These are phyloP conservation scores for Anisognathus igniventris DNA, from an alignment of 2,797 vertebrate species.

Conservation along the genomic window DNA sequence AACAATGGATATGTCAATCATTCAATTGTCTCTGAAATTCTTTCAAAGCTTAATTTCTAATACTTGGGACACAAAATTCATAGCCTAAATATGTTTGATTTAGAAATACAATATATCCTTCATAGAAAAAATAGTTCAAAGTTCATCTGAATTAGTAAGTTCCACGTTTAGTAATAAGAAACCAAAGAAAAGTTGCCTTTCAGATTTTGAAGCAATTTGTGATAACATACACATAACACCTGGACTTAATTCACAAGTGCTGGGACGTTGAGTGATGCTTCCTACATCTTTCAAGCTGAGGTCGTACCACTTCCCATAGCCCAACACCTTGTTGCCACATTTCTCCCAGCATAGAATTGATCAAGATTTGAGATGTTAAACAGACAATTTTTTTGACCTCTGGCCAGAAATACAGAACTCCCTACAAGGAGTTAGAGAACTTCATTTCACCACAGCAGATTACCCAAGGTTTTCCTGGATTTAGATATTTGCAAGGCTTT, in stretches of 20 bases:
- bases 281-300: neutral
- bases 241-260: constrained; percentile 16
- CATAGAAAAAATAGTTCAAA: neutral
- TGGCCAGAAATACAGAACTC: neutral
- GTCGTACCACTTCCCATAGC: neutral
- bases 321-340: constrained; percentile 6
- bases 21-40: neutral
- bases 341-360: neutral
- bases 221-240: neutral
- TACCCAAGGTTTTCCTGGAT: neutral
- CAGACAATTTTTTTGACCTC: constrained; percentile 4
- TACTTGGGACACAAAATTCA: neutral
- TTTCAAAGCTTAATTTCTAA: neutral
- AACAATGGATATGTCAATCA: neutral
- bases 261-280: neutral
- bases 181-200: neutral
- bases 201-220: neutral
- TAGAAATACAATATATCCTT: neutral
- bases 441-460: neutral
- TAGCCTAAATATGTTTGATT: neutral
- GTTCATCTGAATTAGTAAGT: neutral
- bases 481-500: neutral
- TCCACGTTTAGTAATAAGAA: neutral
- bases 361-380: constrained; percentile 6
- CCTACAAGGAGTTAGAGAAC: neutral